Base-by-base conservation (phyloP, 2,113 vertebrate species). In the Nesoenas mayeri region DNA sequence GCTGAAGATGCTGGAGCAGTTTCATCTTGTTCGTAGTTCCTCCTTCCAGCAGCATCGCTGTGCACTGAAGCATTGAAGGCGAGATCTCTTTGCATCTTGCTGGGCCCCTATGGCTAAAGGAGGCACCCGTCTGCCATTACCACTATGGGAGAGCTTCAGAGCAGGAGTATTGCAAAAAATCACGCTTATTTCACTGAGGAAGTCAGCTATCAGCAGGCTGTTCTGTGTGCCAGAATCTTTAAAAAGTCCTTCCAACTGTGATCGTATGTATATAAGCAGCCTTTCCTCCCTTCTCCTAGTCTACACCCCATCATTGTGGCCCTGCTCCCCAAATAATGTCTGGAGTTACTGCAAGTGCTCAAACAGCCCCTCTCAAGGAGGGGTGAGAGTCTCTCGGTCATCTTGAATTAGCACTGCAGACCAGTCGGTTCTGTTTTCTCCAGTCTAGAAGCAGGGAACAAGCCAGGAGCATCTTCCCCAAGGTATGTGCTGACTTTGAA, bases 11-110 rank as follows among this genome's bases (percentile, higher is more conserved):
- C 53, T 44, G 38, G 38, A 92, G n/a, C 22, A 47, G 77, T 78
- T 95, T 92, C 51, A 20, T 66, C 40, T 84, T 40, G 29, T 17
- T 86, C 69, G 26, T 31, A 53, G 57, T 96, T 93, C 95, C 96
- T 84, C 80, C 73, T 85, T 71, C 31, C 91, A 96, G 72, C 92
- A 93, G 83, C 61, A 50, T 38, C 19, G 4, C 84, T 87, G 91
- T 67, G 91, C 91, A 79, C 28, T 15, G 77, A 64, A 61, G 80
- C 91, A 51, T 67, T 93, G 38, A 58, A 85, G 71, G 42, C 1
- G 2, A 89, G 54, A 73, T 34, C 64, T 89, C 75, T 88, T 71
- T 79, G 90, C 91, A 83, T 80, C 34, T 13, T 12, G 12, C 60
- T 51, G 38, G 51, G 85, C 67, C 79, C 79, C 56, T 44, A 31